These are phyloP conservation scores for Spodoptera picta DNA, from an alignment of 2,888 invertebrate species.

Conservation along the genomic window DNA sequence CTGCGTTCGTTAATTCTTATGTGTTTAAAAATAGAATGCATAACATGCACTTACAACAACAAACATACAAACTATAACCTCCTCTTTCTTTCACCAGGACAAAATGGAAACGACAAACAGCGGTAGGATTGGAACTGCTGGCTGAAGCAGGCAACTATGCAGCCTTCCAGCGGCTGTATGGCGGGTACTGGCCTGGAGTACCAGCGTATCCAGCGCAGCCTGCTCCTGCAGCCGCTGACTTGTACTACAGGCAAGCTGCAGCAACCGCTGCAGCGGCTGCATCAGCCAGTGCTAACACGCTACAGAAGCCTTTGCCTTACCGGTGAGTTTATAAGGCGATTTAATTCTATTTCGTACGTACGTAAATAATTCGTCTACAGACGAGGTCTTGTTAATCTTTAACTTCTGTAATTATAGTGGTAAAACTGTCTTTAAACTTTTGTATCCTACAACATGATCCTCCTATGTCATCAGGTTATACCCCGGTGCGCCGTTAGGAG, in stretches of 20 bases:
- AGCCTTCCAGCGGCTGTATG: conserved; percentile 98
- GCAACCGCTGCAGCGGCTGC: conserved; percentile 91
- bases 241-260: conserved; percentile 95
- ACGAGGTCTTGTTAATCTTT: too few relatives aligned
- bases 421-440: neutral
- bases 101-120: conserved; percentile 99
- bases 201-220: conserved; percentile 91
- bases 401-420: neutral
- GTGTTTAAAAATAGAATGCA: neutral
- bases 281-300: conserved; percentile 90
- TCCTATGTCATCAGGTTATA: conserved; percentile 82
- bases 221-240: conserved; percentile 91
- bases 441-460: too few relatives aligned
- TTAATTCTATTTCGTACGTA: too few relatives aligned
- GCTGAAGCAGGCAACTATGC: conserved; percentile 99
- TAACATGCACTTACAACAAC: too few relatives aligned
- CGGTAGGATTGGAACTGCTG: conserved; percentile 98
- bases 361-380: too few relatives aligned
- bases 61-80: neutral
- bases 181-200: conserved; percentile 92
- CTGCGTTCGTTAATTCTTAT: neutral
- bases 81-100: conserved; percentile 90
- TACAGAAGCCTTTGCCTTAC: conserved; percentile 97
- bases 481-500: conserved; percentile 89
- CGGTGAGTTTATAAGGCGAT: conserved; percentile 71